Conservation (phyloP, 2,888 invertebrate genomes). For the Stenodera caucasica region DNA sequence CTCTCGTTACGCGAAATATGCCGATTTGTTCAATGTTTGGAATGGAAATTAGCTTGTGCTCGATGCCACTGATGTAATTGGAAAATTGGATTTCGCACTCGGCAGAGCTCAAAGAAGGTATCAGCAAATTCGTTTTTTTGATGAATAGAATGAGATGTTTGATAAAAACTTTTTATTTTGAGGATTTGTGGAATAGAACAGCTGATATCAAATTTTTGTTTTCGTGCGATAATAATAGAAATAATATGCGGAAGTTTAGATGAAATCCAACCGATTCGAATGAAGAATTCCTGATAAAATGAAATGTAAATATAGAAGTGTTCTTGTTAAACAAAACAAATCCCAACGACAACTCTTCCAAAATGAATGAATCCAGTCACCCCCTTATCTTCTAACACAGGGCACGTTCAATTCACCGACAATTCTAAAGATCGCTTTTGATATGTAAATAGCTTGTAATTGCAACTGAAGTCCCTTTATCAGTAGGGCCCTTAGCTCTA, state of each 20-base stretch:
- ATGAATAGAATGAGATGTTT: neutral
- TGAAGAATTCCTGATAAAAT: neutral
- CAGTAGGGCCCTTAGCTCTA: slow-evolving; percentile 25
- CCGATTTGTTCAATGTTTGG: neutral
- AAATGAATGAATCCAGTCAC: neutral
- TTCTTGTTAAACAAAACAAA: neutral
- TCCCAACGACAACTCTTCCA: neutral
- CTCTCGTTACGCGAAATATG: neutral
- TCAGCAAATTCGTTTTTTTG: neutral
- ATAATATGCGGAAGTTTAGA: no score
- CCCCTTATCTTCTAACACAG: slow-evolving; percentile 16
- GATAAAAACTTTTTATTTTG: slow-evolving; percentile 1
- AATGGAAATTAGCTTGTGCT: neutral
- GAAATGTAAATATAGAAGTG: neutral
- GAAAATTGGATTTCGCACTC: neutral
- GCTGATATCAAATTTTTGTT: neutral
- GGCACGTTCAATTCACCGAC: slow-evolving; percentile 34
- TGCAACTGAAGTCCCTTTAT: slow-evolving; percentile 36
- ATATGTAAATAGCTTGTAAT: slow-evolving; percentile 48
- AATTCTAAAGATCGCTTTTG: slow-evolving; percentile 47
- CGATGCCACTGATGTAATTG: neutral
- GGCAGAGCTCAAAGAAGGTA: neutral
- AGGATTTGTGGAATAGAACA: neutral
- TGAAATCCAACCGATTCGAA: no score
- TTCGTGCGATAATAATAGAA: neutral